phyloP scores from a whole-genome alignment of 2,113 vertebrate genomes.

The Megaptera novaeangliae region DNA sequence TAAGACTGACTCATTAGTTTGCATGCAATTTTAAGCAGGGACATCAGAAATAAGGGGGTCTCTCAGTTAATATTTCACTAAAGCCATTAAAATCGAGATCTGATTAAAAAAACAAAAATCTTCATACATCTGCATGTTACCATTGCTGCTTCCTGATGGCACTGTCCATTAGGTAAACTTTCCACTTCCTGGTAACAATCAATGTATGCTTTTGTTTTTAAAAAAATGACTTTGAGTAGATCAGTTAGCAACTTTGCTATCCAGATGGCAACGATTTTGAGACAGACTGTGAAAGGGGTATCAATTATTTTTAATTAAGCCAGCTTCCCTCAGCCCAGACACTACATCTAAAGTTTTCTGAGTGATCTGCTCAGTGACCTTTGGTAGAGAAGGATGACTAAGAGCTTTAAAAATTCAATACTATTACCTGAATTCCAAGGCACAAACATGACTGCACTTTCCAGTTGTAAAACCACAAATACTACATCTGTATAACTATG shows the following conservation, averaged over 20 bases:
- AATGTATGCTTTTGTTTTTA: not conserved
- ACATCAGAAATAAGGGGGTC: not conserved
- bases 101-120: not conserved
- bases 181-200: not conserved
- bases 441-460: not conserved
- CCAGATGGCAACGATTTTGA: conserved; percentile 2
- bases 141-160: not conserved
- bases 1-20: not conserved
- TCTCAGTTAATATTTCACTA: not conserved
- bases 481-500: not conserved
- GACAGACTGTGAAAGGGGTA: conserved; percentile 38
- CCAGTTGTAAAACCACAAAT: conserved; percentile 21
- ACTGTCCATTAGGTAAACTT: not conserved
- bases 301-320: conserved; percentile 60
- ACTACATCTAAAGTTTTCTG: not conserved
- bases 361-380: not conserved
- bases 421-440: not conserved
- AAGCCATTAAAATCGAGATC: not conserved
- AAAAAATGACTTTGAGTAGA: conserved; percentile 2
- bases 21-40: not conserved
- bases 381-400: conserved; percentile 20
- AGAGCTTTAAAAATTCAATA: conserved; percentile 43
- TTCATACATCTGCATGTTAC: not conserved
- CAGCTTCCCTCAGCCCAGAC: conserved; percentile 5
- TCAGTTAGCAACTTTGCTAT: not conserved